These are phyloP conservation scores for Acrobasis consociella DNA, from an alignment of 2,888 invertebrate species.

Conservation along the genomic window DNA sequence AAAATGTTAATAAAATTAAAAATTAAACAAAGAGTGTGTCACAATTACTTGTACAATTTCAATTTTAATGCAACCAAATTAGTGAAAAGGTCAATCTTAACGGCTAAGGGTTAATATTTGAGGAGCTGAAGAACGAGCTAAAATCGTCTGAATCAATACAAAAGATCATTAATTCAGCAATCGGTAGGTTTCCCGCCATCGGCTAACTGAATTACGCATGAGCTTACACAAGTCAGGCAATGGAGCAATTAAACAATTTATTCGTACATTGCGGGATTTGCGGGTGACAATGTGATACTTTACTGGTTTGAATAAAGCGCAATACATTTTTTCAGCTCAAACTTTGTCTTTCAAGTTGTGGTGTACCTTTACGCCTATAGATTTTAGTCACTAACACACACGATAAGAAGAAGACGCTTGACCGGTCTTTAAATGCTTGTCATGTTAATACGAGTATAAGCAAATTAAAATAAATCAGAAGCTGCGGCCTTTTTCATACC, in stretches of 20 bases:
- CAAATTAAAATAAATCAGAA: too few species aligned
- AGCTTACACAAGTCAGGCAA: not conserved
- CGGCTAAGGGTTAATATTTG: not conserved
- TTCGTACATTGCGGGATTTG: not conserved
- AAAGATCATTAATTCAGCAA: constrained; percentile 1
- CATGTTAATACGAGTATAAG: too few species aligned
- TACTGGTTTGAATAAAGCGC: not conserved
- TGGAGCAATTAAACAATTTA: constrained; percentile 1
- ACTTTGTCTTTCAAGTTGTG: too few species aligned
- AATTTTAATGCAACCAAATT: not conserved
- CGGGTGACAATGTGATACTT: not conserved
- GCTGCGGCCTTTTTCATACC: too few species aligned
- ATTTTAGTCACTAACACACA: too few species aligned
- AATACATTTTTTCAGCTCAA: too few species aligned
- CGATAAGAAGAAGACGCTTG: too few species aligned
- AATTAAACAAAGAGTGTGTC: too few species aligned
- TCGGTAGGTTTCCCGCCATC: not conserved
- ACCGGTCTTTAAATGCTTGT: too few species aligned
- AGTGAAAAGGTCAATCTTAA: not conserved
- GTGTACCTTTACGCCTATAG: too few species aligned
- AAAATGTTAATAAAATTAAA: too few species aligned
- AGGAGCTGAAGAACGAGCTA: not conserved
- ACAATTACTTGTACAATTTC: not conserved
- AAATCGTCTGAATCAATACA: not conserved
- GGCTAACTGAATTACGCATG: not conserved